A percentile compares a stretch with the other conserved stretches of the same genome.
Conservation (phyloP, 2,113 vertebrate genomes). For the Pyxicephalus adspersus region DNA sequence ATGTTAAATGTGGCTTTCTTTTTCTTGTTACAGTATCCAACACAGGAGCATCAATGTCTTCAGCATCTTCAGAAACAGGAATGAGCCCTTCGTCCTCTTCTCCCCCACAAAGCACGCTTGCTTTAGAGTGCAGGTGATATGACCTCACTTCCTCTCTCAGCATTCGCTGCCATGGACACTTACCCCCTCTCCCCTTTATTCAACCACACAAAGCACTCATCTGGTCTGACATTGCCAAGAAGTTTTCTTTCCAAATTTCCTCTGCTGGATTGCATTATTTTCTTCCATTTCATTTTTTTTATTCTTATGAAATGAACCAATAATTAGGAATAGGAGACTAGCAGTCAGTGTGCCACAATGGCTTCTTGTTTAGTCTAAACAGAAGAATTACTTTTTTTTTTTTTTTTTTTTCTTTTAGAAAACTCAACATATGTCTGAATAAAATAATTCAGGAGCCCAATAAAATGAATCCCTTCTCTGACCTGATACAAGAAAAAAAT, state of each 20-base stretch:
- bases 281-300: conserved; percentile 64
- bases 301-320: conserved; percentile 67
- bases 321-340: conserved; percentile 73
- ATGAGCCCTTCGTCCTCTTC: conserved; percentile 96
- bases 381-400: conserved; percentile 27
- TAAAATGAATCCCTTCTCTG: not conserved
- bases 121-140: conserved; percentile 98
- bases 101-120: conserved; percentile 91
- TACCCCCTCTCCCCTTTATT: conserved; percentile 65
- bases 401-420: no score
- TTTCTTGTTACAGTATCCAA: conserved; percentile 80
- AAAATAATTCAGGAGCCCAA: conserved; percentile 20
- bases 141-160: conserved; percentile 72
- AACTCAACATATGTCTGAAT: conserved; percentile 49
- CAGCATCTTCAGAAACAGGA: conserved; percentile 92
- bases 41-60: conserved; percentile 91
- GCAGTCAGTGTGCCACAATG: conserved; percentile 70
- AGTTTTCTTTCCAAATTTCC: conserved; percentile 67
- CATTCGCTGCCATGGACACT: conserved; percentile 81
- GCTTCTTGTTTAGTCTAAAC: conserved; percentile 66
- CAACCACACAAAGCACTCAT: conserved; percentile 84
- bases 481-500: conserved; percentile 53
- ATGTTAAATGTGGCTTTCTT: no score
- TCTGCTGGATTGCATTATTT: conserved; percentile 69
- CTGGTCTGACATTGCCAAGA: conserved; percentile 78